A percentile compares a stretch with the other conserved stretches of the same genome.
Conservation (phyloP, 2,113 vertebrate genomes). For the Eudyptes chrysolophus region DNA sequence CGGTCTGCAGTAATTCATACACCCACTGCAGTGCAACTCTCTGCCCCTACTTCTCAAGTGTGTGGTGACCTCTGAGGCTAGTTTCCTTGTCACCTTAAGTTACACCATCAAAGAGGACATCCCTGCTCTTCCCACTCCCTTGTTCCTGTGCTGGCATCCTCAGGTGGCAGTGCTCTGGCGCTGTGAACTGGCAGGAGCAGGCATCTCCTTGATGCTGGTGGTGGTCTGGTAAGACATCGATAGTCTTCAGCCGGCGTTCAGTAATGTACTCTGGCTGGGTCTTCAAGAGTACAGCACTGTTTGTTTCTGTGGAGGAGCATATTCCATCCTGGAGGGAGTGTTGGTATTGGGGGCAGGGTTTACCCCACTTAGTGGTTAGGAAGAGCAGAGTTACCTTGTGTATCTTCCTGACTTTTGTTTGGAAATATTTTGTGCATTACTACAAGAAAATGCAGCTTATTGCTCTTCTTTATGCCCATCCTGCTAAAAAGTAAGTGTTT, state of each 20-base stretch:
- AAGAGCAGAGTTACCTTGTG: background rate
- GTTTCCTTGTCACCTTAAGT: background rate
- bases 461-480: background rate
- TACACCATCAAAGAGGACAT: background rate
- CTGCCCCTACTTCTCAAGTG: background rate
- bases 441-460: background rate
- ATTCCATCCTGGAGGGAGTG: background rate
- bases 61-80: background rate
- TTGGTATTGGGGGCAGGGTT: background rate
- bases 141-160: background rate
- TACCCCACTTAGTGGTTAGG: background rate
- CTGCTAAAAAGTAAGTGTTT: background rate
- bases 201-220: background rate
- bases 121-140: background rate
- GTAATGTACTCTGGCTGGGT: background rate
- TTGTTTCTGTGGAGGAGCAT: background rate
- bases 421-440: background rate
- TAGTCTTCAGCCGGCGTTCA: background rate
- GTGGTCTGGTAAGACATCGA: background rate
- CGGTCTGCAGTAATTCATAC: background rate
- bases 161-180: accelerated
- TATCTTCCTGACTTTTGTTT: background rate
- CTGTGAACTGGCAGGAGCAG: background rate
- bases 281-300: background rate
- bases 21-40: background rate